Evolutionary conservation across 2,888 invertebrate species (phyloP).

Genomic region (Plusia festucae): DNA sequence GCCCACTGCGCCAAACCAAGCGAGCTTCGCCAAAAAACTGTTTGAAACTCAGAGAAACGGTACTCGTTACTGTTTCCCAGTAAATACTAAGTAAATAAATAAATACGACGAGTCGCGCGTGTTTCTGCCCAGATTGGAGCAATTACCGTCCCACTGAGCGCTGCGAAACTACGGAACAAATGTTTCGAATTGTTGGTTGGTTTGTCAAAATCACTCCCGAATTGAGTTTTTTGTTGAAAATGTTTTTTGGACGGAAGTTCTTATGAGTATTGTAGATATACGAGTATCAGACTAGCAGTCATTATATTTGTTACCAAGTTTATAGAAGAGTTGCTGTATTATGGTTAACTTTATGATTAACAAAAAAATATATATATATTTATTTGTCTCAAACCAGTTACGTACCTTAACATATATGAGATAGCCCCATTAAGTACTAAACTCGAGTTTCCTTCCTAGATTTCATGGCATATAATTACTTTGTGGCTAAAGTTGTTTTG

Average conservation of each 20-base stretch:
- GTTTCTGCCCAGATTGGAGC: conserved; percentile 84
- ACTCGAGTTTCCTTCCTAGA: too few species aligned
- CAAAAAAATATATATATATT: too few species aligned
- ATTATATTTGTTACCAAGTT: too few species aligned
- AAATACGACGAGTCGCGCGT: conserved; percentile 81
- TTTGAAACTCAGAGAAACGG: conserved; percentile 52
- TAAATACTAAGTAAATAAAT: conserved; percentile 88
- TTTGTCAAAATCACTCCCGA: conserved; percentile 54
- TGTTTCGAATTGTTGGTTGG: conserved; percentile 69
- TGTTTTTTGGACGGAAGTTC: conserved; percentile 25
- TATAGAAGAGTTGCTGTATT: too few species aligned
- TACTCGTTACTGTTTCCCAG: conserved; percentile 79
- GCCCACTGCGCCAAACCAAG: conserved; percentile 41
- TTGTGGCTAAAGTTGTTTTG: too few species aligned
- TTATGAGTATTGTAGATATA: conserved; percentile 12
- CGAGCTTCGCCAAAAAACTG: conserved; percentile 54
- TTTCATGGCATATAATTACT: too few species aligned
- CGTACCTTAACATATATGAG: too few species aligned
- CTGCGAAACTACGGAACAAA: conserved; percentile 58
- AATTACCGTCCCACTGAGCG: conserved; percentile 72
- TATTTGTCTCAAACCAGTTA: too few species aligned
- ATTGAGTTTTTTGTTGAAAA: conserved; percentile 40
- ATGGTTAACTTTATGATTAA: too few species aligned
- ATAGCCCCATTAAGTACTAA: too few species aligned
- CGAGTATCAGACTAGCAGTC: too few species aligned